A percentile compares a stretch with the other conserved stretches of the same genome.
These are phyloP conservation scores for Ichneumoninae sp. DNA, from an alignment of 2,888 invertebrate species.

Conservation along the genomic window DNA sequence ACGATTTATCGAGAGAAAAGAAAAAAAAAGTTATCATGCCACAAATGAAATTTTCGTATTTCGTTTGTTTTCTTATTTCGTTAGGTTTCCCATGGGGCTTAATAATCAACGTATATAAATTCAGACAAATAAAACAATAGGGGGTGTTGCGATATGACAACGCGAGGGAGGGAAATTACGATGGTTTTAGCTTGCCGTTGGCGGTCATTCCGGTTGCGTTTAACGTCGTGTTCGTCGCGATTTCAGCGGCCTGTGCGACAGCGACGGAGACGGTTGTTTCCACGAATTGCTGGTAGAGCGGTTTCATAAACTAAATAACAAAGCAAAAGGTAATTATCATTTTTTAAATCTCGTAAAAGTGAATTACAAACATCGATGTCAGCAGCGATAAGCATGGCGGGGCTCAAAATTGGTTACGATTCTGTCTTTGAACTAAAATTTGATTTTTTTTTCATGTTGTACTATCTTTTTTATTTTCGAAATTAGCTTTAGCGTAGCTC, in stretches of 20 bases:
- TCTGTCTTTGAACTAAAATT: neutral
- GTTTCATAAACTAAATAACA: conserved; percentile 90
- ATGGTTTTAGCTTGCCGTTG: conserved; percentile 88
- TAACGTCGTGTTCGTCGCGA: conserved; percentile 86
- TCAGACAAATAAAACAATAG: conserved; percentile 35
- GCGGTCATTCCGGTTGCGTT: conserved; percentile 81
- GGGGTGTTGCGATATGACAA: conserved; percentile 45
- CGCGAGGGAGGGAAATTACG: conserved; percentile 84
- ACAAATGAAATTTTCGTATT: conserved; percentile 65
- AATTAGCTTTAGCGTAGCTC: conserved; percentile 49
- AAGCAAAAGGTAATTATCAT: neutral
- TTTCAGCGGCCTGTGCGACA: conserved; percentile 91
- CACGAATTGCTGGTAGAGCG: conserved; percentile 91
- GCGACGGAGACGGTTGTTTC: conserved; percentile 94
- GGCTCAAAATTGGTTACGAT: conserved; percentile 19
- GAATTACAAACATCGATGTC: neutral
- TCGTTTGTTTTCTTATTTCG: conserved; percentile 65
- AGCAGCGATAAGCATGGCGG: conserved; percentile 35
- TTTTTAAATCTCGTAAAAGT: neutral
- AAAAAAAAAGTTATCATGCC: conserved; percentile 69
- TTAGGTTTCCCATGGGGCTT: conserved; percentile 51
- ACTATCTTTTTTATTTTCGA: conserved; percentile 8
- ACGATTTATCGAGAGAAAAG: conserved; percentile 38
- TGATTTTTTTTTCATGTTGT: neutral
- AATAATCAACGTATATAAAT: conserved; percentile 49